Conservation (phyloP, 2,888 invertebrate species). For the Muscina levida region DNA sequence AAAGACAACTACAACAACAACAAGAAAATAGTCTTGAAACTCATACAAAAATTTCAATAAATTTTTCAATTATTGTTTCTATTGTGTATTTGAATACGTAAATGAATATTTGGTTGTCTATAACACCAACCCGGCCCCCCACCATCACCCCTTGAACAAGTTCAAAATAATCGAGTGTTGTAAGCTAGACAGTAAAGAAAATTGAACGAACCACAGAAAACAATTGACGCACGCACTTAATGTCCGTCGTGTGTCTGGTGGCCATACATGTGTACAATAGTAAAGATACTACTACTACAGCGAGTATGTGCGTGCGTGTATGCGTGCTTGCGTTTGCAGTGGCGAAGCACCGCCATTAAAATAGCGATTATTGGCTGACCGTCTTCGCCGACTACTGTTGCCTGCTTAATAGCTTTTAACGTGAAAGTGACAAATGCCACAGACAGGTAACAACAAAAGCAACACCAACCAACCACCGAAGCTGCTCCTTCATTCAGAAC, state of each 20-base stretch:
- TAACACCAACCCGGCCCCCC: no score
- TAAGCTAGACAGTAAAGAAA: conserved; percentile 12
- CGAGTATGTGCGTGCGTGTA: no score
- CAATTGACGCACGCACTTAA: background rate
- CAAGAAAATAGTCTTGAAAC: conserved; percentile 28
- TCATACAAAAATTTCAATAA: conserved; percentile 39
- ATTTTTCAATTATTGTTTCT: background rate
- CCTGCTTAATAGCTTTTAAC: conserved; percentile 63
- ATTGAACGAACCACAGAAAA: background rate
- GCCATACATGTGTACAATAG: no score
- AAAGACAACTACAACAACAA: no score
- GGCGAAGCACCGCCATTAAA: no score
- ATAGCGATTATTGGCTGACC: background rate
- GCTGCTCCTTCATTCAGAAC: no score
- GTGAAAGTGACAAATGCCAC: conserved; percentile 72
- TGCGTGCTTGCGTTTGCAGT: no score
- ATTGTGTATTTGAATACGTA: background rate
- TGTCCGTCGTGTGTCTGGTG: conserved; percentile 7
- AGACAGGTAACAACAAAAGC: conserved; percentile 47
- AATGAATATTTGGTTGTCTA: background rate
- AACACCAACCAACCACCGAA: conserved; percentile 30
- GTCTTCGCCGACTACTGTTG: background rate
- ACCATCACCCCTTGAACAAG: no score
- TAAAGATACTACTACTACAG: no score
- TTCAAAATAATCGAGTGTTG: background rate